phyloP scores from a whole-genome alignment of 2,888 invertebrate species.

The Tipula unca region DNA sequence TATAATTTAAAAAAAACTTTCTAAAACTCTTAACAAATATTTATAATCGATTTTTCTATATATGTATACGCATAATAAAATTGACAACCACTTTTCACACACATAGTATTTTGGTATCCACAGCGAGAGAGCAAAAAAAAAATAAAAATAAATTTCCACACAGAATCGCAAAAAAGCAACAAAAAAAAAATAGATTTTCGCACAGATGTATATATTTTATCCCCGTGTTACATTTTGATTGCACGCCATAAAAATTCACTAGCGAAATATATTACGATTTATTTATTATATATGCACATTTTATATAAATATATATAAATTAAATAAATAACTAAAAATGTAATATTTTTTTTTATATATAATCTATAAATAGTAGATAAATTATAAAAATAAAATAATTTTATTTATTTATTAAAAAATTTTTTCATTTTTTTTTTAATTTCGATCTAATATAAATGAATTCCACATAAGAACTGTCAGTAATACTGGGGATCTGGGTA shows the following conservation, averaged over 20 bases:
- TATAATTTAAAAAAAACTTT: neutral
- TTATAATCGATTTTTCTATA: neutral
- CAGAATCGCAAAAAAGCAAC: neutral
- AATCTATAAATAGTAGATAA: too few species aligned
- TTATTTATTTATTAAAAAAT: neutral
- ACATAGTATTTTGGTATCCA: neutral
- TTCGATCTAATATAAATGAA: neutral
- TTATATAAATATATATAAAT: too few species aligned
- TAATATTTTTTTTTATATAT: neutral
- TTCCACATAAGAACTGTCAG: neutral
- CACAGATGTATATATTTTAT: neutral
- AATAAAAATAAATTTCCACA: neutral
- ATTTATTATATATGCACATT: neutral
- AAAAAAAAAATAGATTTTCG: neutral
- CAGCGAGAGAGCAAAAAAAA: neutral
- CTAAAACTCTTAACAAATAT: neutral
- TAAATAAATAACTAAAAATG: neutral
- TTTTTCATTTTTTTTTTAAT: neutral
- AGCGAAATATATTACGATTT: too few species aligned
- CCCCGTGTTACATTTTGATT: neutral
- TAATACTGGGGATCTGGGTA: neutral
- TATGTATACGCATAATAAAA: neutral
- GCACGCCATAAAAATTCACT: neutral
- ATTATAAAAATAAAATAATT: neutral
- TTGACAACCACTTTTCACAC: neutral